Conservation (phyloP, 37 sponge, comb jelly and placozoan species). For the Petrosia ficiformis region DNA sequence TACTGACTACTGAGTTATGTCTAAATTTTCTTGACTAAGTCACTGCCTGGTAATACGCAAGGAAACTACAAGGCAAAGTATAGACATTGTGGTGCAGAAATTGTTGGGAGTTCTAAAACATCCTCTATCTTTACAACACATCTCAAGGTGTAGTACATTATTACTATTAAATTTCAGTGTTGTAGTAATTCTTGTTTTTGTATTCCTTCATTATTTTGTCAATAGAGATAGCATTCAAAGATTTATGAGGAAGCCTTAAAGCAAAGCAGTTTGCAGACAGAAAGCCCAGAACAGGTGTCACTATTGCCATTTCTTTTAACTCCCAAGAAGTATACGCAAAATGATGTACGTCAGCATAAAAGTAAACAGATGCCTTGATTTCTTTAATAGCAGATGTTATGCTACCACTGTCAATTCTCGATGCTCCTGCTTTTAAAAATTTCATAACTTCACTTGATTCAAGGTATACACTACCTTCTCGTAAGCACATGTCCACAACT, state of each 20-base stretch:
- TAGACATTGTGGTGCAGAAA: neutral
- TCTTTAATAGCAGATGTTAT: slow-evolving; percentile 24
- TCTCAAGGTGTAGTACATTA: neutral
- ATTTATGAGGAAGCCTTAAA: neutral
- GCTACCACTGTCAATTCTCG: slow-evolving; percentile 26
- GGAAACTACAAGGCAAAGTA: slow-evolving; percentile 4
- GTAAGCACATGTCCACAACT: slow-evolving; percentile 29
- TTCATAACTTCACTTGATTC: slow-evolving; percentile 19
- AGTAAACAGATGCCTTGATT: slow-evolving; percentile 27
- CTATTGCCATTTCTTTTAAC: neutral
- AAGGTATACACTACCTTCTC: slow-evolving; percentile 17
- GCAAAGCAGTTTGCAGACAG: too few relatives aligned
- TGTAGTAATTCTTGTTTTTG: neutral
- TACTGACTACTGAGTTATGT: neutral
- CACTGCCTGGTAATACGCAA: neutral
- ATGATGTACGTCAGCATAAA: slow-evolving; percentile 19
- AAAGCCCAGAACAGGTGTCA: neutral
- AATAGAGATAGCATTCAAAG: neutral
- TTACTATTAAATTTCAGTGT: too few relatives aligned
- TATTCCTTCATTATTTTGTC: neutral
- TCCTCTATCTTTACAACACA: slow-evolving; percentile 1
- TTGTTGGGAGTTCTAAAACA: neutral
- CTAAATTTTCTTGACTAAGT: slow-evolving; percentile 1
- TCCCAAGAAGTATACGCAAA: slow-evolving; percentile 21
- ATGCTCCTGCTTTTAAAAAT: slow-evolving; percentile 21